These are phyloP conservation scores for Augochlorella aurata DNA, from an alignment of 2,888 invertebrate genomes.

Conservation along the genomic window DNA sequence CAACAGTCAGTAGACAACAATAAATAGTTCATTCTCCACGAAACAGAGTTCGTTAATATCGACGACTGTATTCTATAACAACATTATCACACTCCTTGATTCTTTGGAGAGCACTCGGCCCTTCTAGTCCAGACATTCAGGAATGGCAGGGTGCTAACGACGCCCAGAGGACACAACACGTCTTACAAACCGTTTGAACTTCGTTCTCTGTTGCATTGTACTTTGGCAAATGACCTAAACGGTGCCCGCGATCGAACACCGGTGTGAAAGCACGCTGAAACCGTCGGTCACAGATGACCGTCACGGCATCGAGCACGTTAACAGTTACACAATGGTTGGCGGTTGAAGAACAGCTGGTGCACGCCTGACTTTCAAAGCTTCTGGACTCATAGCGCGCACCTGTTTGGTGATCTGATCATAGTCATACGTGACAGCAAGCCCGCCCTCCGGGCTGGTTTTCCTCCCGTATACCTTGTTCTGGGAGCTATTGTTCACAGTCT, in stretches of 20 bases:
- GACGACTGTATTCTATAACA: not conserved
- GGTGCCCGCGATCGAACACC: not conserved
- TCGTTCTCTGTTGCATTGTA: not conserved
- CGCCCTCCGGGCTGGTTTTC: conserved; percentile 70
- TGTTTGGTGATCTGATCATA: conserved; percentile 78
- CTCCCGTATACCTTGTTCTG: conserved; percentile 59
- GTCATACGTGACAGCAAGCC: conserved; percentile 78
- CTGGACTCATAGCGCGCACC: conserved; percentile 84
- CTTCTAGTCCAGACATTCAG: not conserved
- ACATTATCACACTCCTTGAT: conserved; percentile 27
- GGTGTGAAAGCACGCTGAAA: not conserved
- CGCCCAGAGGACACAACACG: too few species aligned
- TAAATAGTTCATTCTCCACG: conserved; percentile 17
- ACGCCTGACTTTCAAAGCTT: conserved; percentile 94
- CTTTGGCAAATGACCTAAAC: not conserved
- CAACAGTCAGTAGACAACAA: conserved; percentile 27
- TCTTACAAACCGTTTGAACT: not conserved
- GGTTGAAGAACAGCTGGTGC: conserved; percentile 95
- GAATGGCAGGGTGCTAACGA: not conserved
- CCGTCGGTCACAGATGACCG: conserved; percentile 9
- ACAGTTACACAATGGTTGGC: conserved; percentile 88
- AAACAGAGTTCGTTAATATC: conserved; percentile 12
- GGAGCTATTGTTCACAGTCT: conserved; percentile 44
- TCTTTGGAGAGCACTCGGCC: not conserved
- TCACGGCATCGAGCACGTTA: conserved; percentile 42